A percentile compares a stretch with the other conserved stretches of the same genome.
Evolutionary conservation across 2,113 vertebrate genomes (phyloP).

Genomic region (Myotis lucifugus): DNA sequence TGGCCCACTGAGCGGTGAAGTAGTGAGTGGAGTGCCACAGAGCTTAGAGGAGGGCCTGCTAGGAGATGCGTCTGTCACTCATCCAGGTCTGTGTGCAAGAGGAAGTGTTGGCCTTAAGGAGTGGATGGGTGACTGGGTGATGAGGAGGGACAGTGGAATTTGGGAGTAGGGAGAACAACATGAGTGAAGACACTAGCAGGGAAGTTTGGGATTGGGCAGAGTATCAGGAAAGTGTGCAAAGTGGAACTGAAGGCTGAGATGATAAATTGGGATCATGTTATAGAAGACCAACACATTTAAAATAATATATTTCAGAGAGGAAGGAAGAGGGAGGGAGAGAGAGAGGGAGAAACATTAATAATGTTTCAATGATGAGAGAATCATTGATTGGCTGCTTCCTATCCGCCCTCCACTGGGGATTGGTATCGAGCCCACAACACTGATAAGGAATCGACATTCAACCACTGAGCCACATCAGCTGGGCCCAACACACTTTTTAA

Average conservation of each 20-base stretch:
- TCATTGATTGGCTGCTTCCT: no score
- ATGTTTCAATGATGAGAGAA: no score
- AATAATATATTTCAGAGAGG: no score
- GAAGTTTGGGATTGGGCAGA: neutral
- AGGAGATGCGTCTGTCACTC: neutral
- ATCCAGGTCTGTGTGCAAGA: neutral
- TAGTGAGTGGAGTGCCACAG: no score
- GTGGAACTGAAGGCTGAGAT: neutral
- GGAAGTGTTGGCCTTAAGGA: neutral
- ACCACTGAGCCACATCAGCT: no score
- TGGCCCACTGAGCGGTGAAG: neutral
- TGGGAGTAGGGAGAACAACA: neutral
- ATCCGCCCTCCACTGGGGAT: no score
- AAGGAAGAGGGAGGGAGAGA: no score
- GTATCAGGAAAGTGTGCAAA: no score
- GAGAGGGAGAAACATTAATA: no score
- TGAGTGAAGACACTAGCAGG: neutral
- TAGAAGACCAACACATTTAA: neutral
- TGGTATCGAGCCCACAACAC: no score
- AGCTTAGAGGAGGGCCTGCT: neutral
- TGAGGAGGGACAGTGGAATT: neutral
- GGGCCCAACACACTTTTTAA: neutral
- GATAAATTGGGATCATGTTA: neutral
- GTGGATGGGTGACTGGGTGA: accelerated
- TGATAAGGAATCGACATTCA: no score